These are phyloP conservation scores for Aromia moschata DNA, from an alignment of 2,888 invertebrate genomes.

Conservation along the genomic window DNA sequence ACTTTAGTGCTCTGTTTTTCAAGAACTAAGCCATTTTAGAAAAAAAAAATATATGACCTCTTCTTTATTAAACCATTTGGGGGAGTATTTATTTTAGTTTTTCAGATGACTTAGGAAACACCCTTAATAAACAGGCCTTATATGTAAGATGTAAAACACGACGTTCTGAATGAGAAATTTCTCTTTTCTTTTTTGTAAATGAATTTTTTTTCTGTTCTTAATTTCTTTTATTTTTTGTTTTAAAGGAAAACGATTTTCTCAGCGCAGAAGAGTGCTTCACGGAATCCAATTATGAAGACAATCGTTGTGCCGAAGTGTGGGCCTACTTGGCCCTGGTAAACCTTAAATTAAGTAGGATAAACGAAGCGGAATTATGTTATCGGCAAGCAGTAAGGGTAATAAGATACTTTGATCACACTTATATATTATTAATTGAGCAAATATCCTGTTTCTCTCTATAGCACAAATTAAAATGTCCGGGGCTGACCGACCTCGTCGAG, in stretches of 20 bases:
- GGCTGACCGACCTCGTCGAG: background rate
- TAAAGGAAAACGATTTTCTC: conserved; percentile 55
- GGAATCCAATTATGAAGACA: conserved; percentile 59
- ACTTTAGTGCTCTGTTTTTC: no score
- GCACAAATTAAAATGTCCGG: conserved; percentile 4
- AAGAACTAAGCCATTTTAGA: no score
- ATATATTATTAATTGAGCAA: background rate
- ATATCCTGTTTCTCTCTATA: background rate
- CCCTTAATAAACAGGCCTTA: no score
- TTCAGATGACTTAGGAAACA: no score
- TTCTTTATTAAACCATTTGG: no score
- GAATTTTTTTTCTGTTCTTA: background rate
- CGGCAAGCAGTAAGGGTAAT: conserved; percentile 53
- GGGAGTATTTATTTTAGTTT: no score
- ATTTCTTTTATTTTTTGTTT: conserved; percentile 5
- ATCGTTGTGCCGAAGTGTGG: conserved; percentile 57
- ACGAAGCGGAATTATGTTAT: conserved; percentile 58
- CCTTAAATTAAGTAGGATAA: conserved; percentile 50
- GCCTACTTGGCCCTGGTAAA: conserved; percentile 59
- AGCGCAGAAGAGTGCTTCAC: conserved; percentile 61
- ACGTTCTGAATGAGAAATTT: no score
- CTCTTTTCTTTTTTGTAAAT: no score
- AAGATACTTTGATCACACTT: background rate
- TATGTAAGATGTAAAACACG: no score
- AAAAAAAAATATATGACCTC: no score